Conservation (phyloP, 2,113 vertebrate genomes). For the Fulmarus glacialis region DNA sequence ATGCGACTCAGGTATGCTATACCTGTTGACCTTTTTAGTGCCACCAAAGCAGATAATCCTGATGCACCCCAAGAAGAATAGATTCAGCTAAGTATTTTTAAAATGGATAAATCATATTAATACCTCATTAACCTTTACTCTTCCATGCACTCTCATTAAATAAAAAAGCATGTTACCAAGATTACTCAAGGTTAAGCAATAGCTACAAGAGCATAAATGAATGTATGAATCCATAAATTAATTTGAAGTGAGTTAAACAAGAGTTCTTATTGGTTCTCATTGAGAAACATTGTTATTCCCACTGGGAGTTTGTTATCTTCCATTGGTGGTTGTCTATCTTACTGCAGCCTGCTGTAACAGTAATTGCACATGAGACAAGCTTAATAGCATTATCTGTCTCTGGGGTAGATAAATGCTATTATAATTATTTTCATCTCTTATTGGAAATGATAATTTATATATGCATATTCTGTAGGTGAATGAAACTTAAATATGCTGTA, state of each 20-base stretch:
- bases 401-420: neutral
- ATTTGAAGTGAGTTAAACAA: neutral
- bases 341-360: neutral
- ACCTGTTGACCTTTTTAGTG: neutral
- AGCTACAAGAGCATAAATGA: neutral
- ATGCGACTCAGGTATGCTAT: neutral
- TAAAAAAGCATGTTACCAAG: neutral
- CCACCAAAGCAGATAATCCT: neutral
- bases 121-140: constrained; percentile 8
- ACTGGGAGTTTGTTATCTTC: neutral
- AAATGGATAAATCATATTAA: constrained; percentile 50
- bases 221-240: neutral
- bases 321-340: neutral
- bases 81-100: neutral
- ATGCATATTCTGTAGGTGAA: neutral
- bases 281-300: neutral
- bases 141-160: constrained; percentile 1
- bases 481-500: neutral
- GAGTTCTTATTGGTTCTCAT: neutral
- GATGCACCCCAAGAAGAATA: neutral
- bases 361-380: neutral
- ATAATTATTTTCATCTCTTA: neutral
- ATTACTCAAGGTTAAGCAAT: constrained; percentile 23
- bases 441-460: neutral
- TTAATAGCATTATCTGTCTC: neutral